Evolutionary conservation across 2,113 vertebrate species (phyloP).

Genomic region (Vulpes lagopus): DNA sequence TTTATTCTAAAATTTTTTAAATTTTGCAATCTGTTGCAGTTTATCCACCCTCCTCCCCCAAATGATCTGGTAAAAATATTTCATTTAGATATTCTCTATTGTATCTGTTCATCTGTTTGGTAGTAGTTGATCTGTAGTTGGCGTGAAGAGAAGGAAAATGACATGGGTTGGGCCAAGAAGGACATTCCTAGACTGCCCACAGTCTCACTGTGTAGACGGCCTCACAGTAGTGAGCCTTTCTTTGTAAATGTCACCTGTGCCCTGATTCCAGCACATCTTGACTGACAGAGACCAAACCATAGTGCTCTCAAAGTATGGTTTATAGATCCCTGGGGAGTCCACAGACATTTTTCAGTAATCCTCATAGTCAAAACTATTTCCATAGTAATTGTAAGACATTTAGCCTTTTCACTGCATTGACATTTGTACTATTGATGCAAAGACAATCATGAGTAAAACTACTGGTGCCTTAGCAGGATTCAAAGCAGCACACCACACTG

Average conservation of each 20-base stretch:
- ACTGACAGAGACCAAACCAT: not conserved
- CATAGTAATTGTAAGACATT: constrained; percentile 1
- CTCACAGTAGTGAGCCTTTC: not conserved
- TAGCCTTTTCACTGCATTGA: not conserved
- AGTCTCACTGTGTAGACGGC: not conserved
- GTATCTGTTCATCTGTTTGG: not conserved
- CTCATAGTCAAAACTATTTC: not conserved
- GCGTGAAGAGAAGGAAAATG: not conserved
- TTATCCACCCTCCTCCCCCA: not conserved
- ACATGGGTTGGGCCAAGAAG: rapidly evolving
- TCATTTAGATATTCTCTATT: not conserved
- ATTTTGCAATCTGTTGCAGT: not conserved
- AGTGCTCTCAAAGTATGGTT: not conserved
- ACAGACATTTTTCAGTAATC: not conserved
- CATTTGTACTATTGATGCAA: not conserved
- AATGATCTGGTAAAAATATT: not conserved
- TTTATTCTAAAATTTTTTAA: not conserved
- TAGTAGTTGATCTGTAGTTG: not conserved
- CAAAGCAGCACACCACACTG: not conserved
- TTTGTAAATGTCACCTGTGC: not conserved
- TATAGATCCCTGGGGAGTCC: not conserved
- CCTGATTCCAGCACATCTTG: not conserved
- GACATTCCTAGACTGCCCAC: not conserved
- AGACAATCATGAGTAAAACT: not conserved
- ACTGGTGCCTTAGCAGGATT: not conserved